Percentiles rank a stretch among this genome's conserved stretches.
Evolutionary conservation across 35 echinoderm and acorn worm genomes (phyloP).

Genomic region (Antedon bifida): DNA sequence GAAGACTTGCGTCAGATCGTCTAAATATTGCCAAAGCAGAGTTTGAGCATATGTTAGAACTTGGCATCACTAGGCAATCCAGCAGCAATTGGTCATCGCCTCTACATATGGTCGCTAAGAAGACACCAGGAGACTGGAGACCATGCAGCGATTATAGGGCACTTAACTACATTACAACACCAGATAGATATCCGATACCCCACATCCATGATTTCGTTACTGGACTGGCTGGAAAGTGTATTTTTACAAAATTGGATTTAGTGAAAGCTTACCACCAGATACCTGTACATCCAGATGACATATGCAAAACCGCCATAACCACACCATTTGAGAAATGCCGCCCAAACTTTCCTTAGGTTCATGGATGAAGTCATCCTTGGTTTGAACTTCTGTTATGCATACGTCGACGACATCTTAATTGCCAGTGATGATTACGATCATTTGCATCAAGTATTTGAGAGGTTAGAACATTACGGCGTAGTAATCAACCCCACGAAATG

Average conservation of each 20-base stretch:
- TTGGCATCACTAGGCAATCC: conserved; percentile 48
- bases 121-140: conserved; percentile 22
- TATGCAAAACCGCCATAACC: conserved; percentile 38
- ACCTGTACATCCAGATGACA: conserved; percentile 22
- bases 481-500: conserved; percentile 37
- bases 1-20: conserved; percentile 14
- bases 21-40: conserved; percentile 18
- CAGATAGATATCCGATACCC: conserved; percentile 40
- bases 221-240: conserved; percentile 7
- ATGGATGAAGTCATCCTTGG: conserved; percentile 28
- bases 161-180: conserved; percentile 22
- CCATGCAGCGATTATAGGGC: conserved; percentile 45
- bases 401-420: conserved; percentile 36
- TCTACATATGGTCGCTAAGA: conserved; percentile 48
- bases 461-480: conserved; percentile 24
- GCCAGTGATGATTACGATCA: conserved; percentile 14
- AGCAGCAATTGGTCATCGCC: conserved; percentile 40
- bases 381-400: conserved; percentile 27
- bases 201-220: conserved; percentile 23
- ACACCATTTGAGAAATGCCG: conserved; percentile 43
- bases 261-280: conserved; percentile 52
- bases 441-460: conserved; percentile 22
- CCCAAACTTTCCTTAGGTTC: conserved; percentile 30
- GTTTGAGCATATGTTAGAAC: conserved; percentile 35
- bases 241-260: conserved; percentile 40